These are phyloP conservation scores for Centropus unirufus DNA, from an alignment of 2,113 vertebrate genomes.

Conservation along the genomic window DNA sequence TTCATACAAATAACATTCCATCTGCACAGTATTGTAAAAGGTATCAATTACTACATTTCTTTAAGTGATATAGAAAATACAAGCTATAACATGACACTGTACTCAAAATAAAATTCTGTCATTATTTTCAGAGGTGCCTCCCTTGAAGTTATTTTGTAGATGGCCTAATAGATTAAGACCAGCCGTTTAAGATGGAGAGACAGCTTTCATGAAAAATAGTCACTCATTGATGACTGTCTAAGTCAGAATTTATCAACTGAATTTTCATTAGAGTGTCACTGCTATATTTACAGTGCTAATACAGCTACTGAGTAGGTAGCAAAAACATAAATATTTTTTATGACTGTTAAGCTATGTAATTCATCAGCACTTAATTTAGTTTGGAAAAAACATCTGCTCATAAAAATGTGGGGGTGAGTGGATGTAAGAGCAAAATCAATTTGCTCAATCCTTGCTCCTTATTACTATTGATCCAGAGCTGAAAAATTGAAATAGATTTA, in stretches of 20 bases:
- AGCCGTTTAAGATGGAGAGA: neutral
- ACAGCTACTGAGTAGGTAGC: neutral
- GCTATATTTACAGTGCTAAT: neutral
- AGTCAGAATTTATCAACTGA: neutral
- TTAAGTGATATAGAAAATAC: neutral
- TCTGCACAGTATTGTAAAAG: neutral
- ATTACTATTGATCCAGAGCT: neutral
- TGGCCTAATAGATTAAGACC: neutral
- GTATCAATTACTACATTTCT: neutral
- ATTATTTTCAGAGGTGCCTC: neutral
- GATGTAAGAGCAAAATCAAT: neutral
- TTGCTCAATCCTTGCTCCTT: neutral
- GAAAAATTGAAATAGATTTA: neutral
- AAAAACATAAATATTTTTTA: neutral
- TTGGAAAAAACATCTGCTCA: neutral
- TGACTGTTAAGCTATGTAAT: neutral
- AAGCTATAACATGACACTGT: neutral
- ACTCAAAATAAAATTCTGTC: neutral
- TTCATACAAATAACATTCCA: neutral
- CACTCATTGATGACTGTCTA: neutral
- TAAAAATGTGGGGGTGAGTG: neutral
- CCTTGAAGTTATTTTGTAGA: neutral
- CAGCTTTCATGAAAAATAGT: neutral
- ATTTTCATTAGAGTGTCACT: neutral
- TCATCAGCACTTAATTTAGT: neutral